These are phyloP conservation scores for Pinctada fucata DNA, from an alignment of 2,888 invertebrate genomes.

Conservation along the genomic window DNA sequence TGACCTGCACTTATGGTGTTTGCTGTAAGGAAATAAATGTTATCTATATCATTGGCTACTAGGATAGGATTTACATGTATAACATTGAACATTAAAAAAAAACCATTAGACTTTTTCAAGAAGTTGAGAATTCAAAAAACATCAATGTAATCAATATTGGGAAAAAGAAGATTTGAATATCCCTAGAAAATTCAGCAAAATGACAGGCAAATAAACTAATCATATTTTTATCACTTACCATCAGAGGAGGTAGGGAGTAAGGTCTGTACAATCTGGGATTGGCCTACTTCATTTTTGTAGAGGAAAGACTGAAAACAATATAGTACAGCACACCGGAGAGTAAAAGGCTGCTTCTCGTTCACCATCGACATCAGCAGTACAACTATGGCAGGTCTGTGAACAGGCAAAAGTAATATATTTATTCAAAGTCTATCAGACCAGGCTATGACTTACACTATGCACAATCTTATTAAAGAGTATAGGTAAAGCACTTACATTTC, in stretches of 20 bases:
- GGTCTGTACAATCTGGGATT: constrained; percentile 92
- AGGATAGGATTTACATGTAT: neutral
- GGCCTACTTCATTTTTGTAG: constrained; percentile 93
- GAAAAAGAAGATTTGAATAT: too few relatives aligned
- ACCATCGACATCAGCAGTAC: constrained; percentile 98
- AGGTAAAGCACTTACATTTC: too few relatives aligned
- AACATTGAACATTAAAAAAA: neutral
- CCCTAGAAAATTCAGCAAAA: too few relatives aligned
- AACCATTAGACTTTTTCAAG: too few relatives aligned
- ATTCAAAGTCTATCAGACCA: too few relatives aligned
- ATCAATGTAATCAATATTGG: too few relatives aligned
- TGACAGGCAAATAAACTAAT: too few relatives aligned
- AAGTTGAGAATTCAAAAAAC: too few relatives aligned
- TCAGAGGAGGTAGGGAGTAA: constrained; percentile 91
- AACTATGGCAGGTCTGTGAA: constrained; percentile 90
- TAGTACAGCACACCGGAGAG: constrained; percentile 92
- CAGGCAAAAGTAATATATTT: neutral
- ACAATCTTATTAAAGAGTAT: too few relatives aligned
- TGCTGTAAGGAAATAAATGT: constrained; percentile 60
- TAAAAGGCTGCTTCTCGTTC: constrained; percentile 96
- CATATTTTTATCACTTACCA: too few relatives aligned
- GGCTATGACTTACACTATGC: too few relatives aligned
- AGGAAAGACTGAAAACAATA: constrained; percentile 98
- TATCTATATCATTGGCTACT: too few relatives aligned
- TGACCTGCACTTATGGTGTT: constrained; percentile 84